Evolutionary conservation across 2,797 vertebrate genomes (phyloP), one percentile per base, ranked within the genome.

Genomic region (Mormyrus hasselquistii): DNA sequence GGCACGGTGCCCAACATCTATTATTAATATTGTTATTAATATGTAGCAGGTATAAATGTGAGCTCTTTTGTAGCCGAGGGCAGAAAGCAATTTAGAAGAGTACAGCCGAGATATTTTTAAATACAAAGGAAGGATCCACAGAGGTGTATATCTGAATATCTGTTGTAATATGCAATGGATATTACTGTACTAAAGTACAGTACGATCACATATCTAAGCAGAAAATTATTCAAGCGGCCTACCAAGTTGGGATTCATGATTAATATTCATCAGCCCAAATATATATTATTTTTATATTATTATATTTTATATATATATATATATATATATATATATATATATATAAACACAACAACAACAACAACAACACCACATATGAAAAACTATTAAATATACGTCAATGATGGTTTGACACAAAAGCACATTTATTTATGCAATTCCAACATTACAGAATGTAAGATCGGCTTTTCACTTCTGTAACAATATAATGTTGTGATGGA

Each of bases 21-120:
- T 92, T 90, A 92, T 89, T 92, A 91, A 92, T 91, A 89, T 59
- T 84, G 87, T 50, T 87, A 89, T 90, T 91, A 85, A 89, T 91
- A 91, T 92, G 90, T 89, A 90, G 87, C 86, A 91, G 55, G 87
- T 90, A 87, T 91, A 90, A 90, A 92, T 91, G 87, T 62, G 83
- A 83, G 86, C 89, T 91, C 57, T 29, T 7, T 87, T 89, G 88
- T 90, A 89, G 87, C 89, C 4, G 59, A 88, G 41, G 47, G 90
- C 12, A 86, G 50, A 79, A 65, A 79, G 83, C 82, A 59, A 76
- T 88, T 90, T 73, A 55, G 59, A 82, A 90, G 25, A 25, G 16
- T 52, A 53, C 82, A 19, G 79, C 88, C 22, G 52, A 88, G 90
- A 87, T 89, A 88, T 89, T 90, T 90, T 92, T 73, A 89, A 76